Evolutionary conservation across 1,140 invertebrate species (phyloP).

Genomic region (Sinella curviseta): DNA sequence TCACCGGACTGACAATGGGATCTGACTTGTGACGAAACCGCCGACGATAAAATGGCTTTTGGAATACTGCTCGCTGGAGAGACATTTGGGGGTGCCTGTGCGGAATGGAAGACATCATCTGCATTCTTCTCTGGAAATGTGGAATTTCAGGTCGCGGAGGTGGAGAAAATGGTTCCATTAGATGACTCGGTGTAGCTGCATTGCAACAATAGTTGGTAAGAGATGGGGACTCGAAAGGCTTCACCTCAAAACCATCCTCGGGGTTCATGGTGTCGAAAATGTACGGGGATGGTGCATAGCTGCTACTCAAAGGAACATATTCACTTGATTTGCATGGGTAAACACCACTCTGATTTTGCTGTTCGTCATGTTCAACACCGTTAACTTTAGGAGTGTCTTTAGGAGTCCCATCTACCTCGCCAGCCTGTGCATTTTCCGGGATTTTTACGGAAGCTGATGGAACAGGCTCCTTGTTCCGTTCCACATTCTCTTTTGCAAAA

Average conservation of each 20-base stretch:
- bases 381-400: background rate
- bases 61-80: conserved; percentile 17
- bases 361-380: background rate
- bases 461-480: background rate
- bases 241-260: conserved; percentile 20
- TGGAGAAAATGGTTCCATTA: conserved; percentile 45
- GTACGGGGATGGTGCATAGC: conserved; percentile 33
- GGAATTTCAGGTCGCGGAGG: conserved; percentile 31
- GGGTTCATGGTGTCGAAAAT: conserved; percentile 31
- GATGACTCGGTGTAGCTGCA: background rate
- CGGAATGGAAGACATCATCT: background rate
- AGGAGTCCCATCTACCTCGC: background rate
- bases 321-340: conserved; percentile 39
- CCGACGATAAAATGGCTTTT: conserved; percentile 5
- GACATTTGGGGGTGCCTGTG: conserved; percentile 9
- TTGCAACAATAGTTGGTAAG: conserved; percentile 33
- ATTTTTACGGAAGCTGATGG: background rate
- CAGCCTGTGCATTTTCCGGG: background rate
- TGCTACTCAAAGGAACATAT: conserved; percentile 41
- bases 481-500: no score
- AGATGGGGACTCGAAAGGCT: conserved; percentile 43
- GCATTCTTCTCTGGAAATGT: conserved; percentile 28
- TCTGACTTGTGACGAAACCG: conserved; percentile 60
- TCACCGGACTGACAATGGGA: conserved; percentile 88
- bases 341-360: background rate